Percentiles rank a stretch among this genome's conserved stretches.
Conservation (phyloP, 2,113 vertebrate genomes). For the Cariama cristata region DNA sequence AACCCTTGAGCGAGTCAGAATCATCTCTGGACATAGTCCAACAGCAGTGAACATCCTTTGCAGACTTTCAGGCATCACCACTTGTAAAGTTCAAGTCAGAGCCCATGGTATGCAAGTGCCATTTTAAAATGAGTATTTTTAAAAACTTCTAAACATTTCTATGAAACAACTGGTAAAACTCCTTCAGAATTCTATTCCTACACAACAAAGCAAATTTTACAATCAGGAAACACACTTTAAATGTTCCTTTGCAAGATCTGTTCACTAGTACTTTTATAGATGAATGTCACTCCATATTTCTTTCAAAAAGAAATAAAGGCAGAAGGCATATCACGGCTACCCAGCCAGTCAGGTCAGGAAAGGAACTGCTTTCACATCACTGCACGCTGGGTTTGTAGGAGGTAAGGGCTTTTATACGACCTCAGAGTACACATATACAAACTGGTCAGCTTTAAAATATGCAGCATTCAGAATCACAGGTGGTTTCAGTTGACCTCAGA, state of each 20-base stretch:
- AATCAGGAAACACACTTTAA: not conserved
- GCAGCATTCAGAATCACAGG: not conserved
- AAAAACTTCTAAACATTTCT: not conserved
- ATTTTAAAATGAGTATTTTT: not conserved
- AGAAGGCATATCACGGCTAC: not conserved
- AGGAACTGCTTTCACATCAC: not conserved
- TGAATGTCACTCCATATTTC: fast-evolving
- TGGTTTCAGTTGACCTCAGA: not conserved
- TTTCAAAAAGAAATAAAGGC: not conserved
- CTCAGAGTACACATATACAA: not conserved
- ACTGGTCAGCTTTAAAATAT: not conserved
- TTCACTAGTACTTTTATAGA: not conserved
- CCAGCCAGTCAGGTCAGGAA: not conserved
- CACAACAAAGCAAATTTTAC: not conserved
- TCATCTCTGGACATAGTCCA: not conserved
- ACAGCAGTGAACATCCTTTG: not conserved
- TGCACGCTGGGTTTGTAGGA: not conserved
- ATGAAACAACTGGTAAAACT: not conserved
- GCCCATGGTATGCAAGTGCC: not conserved
- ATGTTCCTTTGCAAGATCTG: not conserved
- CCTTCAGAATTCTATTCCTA: not conserved
- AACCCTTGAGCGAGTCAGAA: not conserved
- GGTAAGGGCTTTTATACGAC: not conserved
- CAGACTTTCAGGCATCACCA: not conserved
- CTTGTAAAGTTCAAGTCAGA: not conserved